phyloP scores from a whole-genome alignment of 2,888 invertebrate species.

The Drosophila limbata region DNA sequence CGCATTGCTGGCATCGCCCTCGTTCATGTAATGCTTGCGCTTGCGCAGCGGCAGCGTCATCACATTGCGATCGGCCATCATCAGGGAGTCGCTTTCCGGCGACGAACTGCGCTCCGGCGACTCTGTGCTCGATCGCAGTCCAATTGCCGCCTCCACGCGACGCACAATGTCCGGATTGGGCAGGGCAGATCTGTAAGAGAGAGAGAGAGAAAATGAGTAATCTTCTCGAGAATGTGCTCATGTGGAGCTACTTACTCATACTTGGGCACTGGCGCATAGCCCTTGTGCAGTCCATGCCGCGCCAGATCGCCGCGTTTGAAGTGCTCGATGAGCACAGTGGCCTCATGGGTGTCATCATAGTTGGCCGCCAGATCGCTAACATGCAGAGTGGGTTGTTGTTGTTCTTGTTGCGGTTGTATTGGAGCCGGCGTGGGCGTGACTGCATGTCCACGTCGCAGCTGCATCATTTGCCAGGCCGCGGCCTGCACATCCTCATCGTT shows the following conservation, averaged over 20 bases:
- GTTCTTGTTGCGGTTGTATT: background rate
- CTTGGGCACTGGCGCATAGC: conserved; percentile 84
- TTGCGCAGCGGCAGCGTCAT: conserved; percentile 91
- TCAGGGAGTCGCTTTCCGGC: conserved; percentile 87
- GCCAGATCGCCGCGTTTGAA: conserved; percentile 80
- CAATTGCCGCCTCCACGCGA: conserved; percentile 88
- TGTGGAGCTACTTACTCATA: conserved; percentile 81
- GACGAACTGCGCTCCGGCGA: conserved; percentile 86
- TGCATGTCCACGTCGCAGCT: conserved; percentile 68
- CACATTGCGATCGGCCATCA: conserved; percentile 87
- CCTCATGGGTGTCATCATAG: conserved; percentile 76
- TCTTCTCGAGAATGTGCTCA: background rate
- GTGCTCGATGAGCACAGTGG: conserved; percentile 80
- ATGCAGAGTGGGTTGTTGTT: conserved; percentile 53
- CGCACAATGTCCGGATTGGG: conserved; percentile 86
- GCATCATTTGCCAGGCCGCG: conserved; percentile 78
- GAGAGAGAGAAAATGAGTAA: conserved; percentile 4
- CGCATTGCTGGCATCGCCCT: conserved; percentile 84
- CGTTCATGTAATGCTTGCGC: conserved; percentile 91
- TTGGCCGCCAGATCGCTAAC: conserved; percentile 74
- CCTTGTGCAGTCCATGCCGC: conserved; percentile 78
- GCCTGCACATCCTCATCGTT: conserved; percentile 75
- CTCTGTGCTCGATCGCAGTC: conserved; percentile 86
- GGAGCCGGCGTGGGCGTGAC: conserved; percentile 15
- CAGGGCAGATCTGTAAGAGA: conserved; percentile 76